Evolutionary conservation across 1,140 invertebrate species (phyloP).

Genomic region (Ladona fulva): DNA sequence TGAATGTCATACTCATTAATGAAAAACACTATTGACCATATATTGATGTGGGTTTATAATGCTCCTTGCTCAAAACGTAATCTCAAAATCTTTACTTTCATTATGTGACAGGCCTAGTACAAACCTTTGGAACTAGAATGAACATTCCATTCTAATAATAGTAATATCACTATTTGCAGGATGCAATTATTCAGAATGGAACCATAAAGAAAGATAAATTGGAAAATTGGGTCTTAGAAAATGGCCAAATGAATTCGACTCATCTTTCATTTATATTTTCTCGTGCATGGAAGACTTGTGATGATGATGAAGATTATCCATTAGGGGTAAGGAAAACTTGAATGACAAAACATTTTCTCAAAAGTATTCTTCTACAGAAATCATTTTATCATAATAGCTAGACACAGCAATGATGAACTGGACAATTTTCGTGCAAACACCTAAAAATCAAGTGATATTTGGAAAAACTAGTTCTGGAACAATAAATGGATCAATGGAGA

Average conservation of each 20-base stretch:
- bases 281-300: background rate
- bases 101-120: no score
- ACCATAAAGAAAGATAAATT: background rate
- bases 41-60: no score
- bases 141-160: no score
- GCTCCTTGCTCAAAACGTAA: no score
- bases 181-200: background rate
- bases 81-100: no score
- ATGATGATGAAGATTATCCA: background rate
- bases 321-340: background rate
- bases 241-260: background rate
- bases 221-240: background rate
- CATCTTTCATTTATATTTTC: background rate
- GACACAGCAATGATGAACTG: constrained; percentile 4
- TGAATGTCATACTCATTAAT: no score
- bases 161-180: background rate
- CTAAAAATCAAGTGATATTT: background rate
- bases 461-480: background rate
- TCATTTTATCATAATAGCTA: background rate
- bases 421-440: background rate
- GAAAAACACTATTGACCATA: no score
- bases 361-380: no score
- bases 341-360: no score
- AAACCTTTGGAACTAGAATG: no score
- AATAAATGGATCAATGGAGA: background rate